A percentile compares a stretch with the other conserved stretches of the same genome.
Evolutionary conservation across 2,797 vertebrate species (phyloP).

Genomic region (Leuciscus waleckii): DNA sequence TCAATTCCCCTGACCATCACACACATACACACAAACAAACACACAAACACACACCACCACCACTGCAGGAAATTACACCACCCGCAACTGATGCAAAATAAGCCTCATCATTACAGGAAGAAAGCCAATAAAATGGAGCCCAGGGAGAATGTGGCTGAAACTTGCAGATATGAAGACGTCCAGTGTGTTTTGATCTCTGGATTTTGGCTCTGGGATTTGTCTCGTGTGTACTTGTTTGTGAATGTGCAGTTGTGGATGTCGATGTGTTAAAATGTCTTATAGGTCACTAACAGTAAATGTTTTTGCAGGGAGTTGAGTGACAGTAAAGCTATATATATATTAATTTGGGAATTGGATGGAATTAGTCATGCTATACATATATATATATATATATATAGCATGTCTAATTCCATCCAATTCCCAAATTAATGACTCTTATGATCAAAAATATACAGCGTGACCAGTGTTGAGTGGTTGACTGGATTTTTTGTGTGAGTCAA

Average conservation of each 20-base stretch:
- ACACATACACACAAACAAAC: slow-evolving; percentile 4
- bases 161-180: slow-evolving; percentile 32
- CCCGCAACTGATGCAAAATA: slow-evolving; percentile 46
- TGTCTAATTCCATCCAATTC: not conserved
- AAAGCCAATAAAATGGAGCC: slow-evolving; percentile 35
- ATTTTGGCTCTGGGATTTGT: slow-evolving; percentile 22
- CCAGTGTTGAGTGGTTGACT: not conserved
- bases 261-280: not conserved
- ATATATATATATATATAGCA: not conserved
- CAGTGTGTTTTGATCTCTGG: not conserved
- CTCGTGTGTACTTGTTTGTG: not conserved
- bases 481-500: not conserved
- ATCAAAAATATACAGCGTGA: not conserved
- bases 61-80: slow-evolving; percentile 49
- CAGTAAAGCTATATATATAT: not conserved
- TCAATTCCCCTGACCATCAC: slow-evolving; percentile 49
- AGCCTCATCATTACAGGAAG: slow-evolving; percentile 45
- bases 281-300: not conserved
- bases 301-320: not conserved
- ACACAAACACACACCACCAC: not conserved
- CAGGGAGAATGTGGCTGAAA: slow-evolving; percentile 35
- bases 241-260: not conserved
- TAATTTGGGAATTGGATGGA: too few species aligned
- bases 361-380: too few species aligned
- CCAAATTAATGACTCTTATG: not conserved